A percentile compares a stretch with the other conserved stretches of the same genome.
Evolutionary conservation across 1,140 invertebrate genomes (phyloP).

Genomic region (Bombyx mandarina): DNA sequence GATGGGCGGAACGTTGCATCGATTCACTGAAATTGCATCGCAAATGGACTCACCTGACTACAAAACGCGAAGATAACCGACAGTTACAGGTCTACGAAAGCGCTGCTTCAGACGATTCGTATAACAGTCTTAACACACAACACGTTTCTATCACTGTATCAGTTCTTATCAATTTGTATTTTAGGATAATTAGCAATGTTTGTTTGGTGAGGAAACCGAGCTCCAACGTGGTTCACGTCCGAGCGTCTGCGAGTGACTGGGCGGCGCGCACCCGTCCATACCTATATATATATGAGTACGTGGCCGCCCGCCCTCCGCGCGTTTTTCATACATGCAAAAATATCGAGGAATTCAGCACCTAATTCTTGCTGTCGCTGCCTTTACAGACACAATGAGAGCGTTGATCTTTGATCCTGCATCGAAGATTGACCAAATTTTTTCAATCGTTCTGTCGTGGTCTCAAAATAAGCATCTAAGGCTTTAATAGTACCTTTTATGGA

Average conservation of each 20-base stretch:
- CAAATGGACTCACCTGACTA: too few relatives aligned
- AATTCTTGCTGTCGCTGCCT: slow-evolving; percentile 64
- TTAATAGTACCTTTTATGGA: too few relatives aligned
- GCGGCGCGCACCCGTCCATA: slow-evolving; percentile 35
- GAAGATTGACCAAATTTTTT: slow-evolving; percentile 53
- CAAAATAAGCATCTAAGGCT: too few relatives aligned
- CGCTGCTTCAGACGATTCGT: not conserved
- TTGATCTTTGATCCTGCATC: slow-evolving; percentile 55
- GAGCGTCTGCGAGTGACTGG: slow-evolving; percentile 41
- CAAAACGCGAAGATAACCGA: too few relatives aligned
- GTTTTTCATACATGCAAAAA: slow-evolving; percentile 54
- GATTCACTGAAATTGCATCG: too few relatives aligned
- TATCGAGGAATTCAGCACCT: slow-evolving; percentile 60
- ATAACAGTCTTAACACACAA: slow-evolving; percentile 19
- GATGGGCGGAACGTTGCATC: too few relatives aligned
- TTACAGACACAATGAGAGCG: slow-evolving; percentile 60
- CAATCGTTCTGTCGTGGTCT: slow-evolving; percentile 7
- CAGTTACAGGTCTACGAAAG: too few relatives aligned
- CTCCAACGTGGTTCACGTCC: slow-evolving; percentile 17
- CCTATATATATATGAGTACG: slow-evolving; percentile 47
- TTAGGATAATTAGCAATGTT: slow-evolving; percentile 7
- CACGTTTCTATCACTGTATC: slow-evolving; percentile 23
- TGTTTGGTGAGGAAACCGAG: not conserved
- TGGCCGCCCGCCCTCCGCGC: slow-evolving; percentile 40
- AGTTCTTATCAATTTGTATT: slow-evolving; percentile 8